phyloP scores from a whole-genome alignment of 2,888 invertebrate species.

The Volucella inflata region DNA sequence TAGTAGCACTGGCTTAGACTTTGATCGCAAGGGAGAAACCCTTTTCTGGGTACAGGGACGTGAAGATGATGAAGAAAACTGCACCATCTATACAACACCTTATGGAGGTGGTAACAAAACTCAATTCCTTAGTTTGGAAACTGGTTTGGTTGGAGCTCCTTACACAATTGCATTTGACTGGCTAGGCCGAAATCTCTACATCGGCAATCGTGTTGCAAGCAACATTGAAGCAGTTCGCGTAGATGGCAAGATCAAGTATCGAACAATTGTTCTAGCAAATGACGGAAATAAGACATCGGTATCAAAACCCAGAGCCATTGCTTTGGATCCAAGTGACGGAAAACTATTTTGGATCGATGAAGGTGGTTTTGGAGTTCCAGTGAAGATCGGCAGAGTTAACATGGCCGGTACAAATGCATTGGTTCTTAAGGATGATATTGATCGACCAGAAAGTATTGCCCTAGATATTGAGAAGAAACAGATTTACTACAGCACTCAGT shows the following conservation, averaged over 20 bases:
- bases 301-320: conserved; percentile 93
- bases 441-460: conserved; percentile 92
- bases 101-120: conserved; percentile 93
- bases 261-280: conserved; percentile 94
- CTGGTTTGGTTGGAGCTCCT: conserved; percentile 95
- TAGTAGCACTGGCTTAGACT: conserved; percentile 95
- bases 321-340: conserved; percentile 96
- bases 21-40: conserved; percentile 92
- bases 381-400: conserved; percentile 94
- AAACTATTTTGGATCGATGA: conserved; percentile 98
- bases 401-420: conserved; percentile 95
- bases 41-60: conserved; percentile 95
- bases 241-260: conserved; percentile 92
- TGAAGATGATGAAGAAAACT: conserved; percentile 91
- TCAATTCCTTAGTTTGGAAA: conserved; percentile 91
- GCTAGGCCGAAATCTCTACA: conserved; percentile 96
- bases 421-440: conserved; percentile 89
- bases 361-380: conserved; percentile 94
- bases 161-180: conserved; percentile 97
- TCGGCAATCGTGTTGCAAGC: conserved; percentile 94
- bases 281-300: conserved; percentile 94
- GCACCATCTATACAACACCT: conserved; percentile 93
- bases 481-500: conserved; percentile 94
- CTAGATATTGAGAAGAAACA: conserved; percentile 92
- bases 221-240: conserved; percentile 95